These are phyloP conservation scores for Patiria miniata DNA, from an alignment of 35 echinoderm and acorn worm species.

Conservation along the genomic window DNA sequence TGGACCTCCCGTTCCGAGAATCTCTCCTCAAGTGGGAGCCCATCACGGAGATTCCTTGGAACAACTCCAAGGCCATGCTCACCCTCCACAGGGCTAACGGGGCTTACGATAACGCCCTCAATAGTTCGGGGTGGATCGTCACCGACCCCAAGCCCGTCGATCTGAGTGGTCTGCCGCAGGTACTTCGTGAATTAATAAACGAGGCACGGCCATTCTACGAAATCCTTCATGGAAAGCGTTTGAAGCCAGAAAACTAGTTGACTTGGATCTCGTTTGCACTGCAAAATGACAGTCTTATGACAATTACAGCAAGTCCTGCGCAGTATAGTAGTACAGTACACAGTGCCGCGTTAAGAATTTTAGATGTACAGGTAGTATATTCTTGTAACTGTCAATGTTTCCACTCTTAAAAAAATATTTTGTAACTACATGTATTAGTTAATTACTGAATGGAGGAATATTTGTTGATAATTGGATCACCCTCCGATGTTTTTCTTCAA, in stretches of 20 bases:
- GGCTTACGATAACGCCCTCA: constrained; percentile 45
- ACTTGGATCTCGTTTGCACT: no score
- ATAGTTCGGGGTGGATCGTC: constrained; percentile 27
- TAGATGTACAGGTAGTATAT: no score
- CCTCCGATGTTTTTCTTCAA: no score
- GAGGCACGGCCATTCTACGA: constrained; percentile 36
- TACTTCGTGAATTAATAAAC: constrained; percentile 1
- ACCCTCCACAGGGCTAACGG: constrained; percentile 32
- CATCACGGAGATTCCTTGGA: constrained; percentile 24
- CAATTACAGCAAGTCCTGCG: no score
- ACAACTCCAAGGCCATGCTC: constrained; percentile 16
- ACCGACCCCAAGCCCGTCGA: constrained; percentile 13
- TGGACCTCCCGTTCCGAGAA: constrained; percentile 57
- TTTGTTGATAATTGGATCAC: no score
- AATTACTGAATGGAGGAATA: no score
- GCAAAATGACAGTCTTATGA: no score
- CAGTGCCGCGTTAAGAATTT: no score
- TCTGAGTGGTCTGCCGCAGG: constrained; percentile 16
- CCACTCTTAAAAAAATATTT: no score
- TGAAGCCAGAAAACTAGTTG: constrained; percentile 22
- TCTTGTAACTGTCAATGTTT: no score
- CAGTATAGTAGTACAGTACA: no score
- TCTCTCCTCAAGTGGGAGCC: constrained; percentile 55
- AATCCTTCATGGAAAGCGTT: constrained; percentile 8
- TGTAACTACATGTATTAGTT: no score